Conservation (phyloP, 2,888 invertebrate genomes). For the Troglohyphantes excavatus region DNA sequence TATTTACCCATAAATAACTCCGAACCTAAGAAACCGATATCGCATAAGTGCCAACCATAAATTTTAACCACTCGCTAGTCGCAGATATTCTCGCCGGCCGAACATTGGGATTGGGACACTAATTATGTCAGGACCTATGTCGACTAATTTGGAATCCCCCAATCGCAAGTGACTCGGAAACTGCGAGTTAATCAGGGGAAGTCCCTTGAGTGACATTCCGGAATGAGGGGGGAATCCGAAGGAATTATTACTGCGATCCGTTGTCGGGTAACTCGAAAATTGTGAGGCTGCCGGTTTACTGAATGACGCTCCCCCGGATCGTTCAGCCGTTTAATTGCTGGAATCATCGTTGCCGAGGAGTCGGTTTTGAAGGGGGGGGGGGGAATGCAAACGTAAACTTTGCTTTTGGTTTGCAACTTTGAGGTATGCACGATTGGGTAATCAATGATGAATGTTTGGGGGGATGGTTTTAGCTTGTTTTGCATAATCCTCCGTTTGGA, state of each 20-base stretch:
- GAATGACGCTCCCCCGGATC: slow-evolving; percentile 25
- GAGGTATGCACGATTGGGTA: background rate
- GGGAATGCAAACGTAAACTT: slow-evolving; percentile 21
- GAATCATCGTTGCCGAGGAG: slow-evolving; percentile 31
- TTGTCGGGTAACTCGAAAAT: slow-evolving; percentile 51
- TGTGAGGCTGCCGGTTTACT: slow-evolving; percentile 25
- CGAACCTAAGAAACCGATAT: background rate
- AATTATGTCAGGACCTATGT: slow-evolving; percentile 58
- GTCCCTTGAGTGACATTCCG: slow-evolving; percentile 48
- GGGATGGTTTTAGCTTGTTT: background rate
- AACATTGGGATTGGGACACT: slow-evolving; percentile 18
- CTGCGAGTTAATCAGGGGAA: slow-evolving; percentile 58
- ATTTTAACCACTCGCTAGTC: slow-evolving; percentile 3
- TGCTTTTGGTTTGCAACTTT: slow-evolving; percentile 15
- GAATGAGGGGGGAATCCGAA: background rate
- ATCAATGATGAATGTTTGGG: background rate
- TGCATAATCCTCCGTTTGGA: background rate
- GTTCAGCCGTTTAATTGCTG: slow-evolving; percentile 45
- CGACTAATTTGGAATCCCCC: slow-evolving; percentile 66
- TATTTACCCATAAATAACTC: background rate
- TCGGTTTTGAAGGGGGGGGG: slow-evolving; percentile 12
- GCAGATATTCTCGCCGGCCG: background rate
- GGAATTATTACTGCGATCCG: slow-evolving; percentile 52
- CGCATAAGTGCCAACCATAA: background rate
- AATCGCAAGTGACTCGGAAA: slow-evolving; percentile 41